Conservation (phyloP, 53 echinoderm and acorn worm genomes). For the Echinometra lucunter region DNA sequence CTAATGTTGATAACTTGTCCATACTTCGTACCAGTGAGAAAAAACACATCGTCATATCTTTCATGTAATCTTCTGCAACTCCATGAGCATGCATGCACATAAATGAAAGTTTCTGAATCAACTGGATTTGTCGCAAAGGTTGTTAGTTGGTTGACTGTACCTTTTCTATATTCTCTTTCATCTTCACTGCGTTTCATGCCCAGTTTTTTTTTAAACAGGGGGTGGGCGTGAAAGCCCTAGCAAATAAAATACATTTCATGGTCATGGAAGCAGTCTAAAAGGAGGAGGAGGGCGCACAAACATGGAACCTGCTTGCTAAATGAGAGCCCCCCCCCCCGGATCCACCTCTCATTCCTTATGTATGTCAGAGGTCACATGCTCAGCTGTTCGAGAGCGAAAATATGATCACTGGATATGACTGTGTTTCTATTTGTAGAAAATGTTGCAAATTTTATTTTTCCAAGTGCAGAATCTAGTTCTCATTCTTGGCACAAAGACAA, state of each 20-base stretch:
- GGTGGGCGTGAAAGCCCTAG: too few species aligned
- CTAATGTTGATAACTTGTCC: background rate
- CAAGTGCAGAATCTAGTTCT: background rate
- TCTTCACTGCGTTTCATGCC: background rate
- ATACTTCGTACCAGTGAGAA: background rate
- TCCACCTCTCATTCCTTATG: too few species aligned
- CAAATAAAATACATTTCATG: too few species aligned
- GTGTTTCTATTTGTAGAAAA: background rate
- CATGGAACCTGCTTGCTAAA: too few species aligned
- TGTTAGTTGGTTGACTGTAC: background rate
- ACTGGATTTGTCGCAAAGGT: background rate
- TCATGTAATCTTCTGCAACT: background rate
- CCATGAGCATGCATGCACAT: background rate
- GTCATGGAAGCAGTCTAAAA: too few species aligned
- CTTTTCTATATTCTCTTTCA: background rate
- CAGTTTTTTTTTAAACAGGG: too few species aligned
- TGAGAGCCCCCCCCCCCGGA: too few species aligned
- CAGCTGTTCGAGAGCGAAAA: constrained; percentile 20
- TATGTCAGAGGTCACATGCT: constrained; percentile 4
- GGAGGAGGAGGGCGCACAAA: too few species aligned
- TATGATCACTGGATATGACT: background rate
- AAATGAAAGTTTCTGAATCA: background rate
- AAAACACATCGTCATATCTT: background rate
- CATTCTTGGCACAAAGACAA: too few species aligned
- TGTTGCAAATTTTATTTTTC: background rate